Base-by-base conservation (phyloP, 2,888 invertebrate genomes). In the Drosophila atroscutellata region DNA sequence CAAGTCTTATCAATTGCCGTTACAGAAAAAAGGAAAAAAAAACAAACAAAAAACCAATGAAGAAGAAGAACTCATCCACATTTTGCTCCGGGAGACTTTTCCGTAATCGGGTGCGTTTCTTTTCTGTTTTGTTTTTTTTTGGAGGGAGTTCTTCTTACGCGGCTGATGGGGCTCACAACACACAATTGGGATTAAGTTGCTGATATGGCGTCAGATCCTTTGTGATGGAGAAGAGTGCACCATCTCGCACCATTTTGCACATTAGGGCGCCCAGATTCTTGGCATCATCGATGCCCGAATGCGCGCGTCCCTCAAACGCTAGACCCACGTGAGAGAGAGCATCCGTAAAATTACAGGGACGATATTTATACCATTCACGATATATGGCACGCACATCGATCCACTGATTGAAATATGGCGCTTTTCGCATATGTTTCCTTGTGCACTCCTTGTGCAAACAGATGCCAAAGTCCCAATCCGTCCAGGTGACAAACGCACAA, bases 231-330 rank as follows among this genome's bases (percentile, higher is more conserved):
- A 95, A 90, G 26, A 93, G 82, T 74, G 94, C 94, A 24, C 95
- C 95, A 91, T 95, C 95, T 60, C 91, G 81, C 34, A 94, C 93
- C 94, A 95, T 94, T 91, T 94, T 94, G 83, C 93, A 94, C 37
- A 94, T 94, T 62, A 95, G 91, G 50, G 91, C 92, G 15, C 95
- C 95, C 54, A 95, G 94, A 90, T 95, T 95, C 77, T 94, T 93
- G 18, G 95, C 94, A 92, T 95, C 95, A 91, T 94, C 93, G 39
- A 95, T 92, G 42, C 95, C 95, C 54, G 94, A 95, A 86, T 95
- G 95, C 75, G 94, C 93, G 56, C 94, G 93, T 8, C 95, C 95
- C 81, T 94, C 94, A 91, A 95, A 95, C 18, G 91, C 80, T 52
- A 95, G 90, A 0, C 95, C 95, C 18, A 95, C 92, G 84, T 95